phyloP scores from a whole-genome alignment of 1,140 invertebrate genomes.

The Dinothrombium tinctorium region DNA sequence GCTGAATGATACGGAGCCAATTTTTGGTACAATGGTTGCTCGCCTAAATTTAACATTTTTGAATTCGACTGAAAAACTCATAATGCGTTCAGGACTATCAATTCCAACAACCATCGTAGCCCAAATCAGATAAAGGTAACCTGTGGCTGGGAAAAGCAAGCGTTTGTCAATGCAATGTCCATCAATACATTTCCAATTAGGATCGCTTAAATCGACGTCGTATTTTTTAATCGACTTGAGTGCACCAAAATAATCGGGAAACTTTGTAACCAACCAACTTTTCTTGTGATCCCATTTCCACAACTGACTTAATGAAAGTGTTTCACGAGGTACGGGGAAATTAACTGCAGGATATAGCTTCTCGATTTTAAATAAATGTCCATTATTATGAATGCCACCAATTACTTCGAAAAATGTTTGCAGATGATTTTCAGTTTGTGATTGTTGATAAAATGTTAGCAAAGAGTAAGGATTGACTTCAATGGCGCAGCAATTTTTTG shows the following conservation, averaged over 20 bases:
- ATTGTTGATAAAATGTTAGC: too few species aligned
- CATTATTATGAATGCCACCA: too few species aligned
- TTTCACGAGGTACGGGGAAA: constrained; percentile 68
- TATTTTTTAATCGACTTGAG: constrained; percentile 34
- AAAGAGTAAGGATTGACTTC: too few species aligned
- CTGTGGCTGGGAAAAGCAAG: constrained; percentile 80
- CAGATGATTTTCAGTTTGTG: too few species aligned
- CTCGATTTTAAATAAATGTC: too few species aligned
- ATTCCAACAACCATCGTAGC: constrained; percentile 66
- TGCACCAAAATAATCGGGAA: constrained; percentile 35
- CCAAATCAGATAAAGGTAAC: constrained; percentile 77
- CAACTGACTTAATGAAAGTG: constrained; percentile 55
- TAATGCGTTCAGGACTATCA: constrained; percentile 1
- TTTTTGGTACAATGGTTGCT: constrained; percentile 34
- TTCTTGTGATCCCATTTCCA: constrained; percentile 71
- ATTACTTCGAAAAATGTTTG: too few species aligned
- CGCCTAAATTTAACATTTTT: constrained; percentile 67
- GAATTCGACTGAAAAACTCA: constrained; percentile 27
- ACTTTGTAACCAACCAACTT: constrained; percentile 47
- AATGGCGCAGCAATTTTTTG: too few species aligned
- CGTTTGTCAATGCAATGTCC: constrained; percentile 84
- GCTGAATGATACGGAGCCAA: neutral
- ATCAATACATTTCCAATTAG: constrained; percentile 39
- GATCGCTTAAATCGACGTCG: constrained; percentile 41
- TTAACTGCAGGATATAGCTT: constrained; percentile 45